Percentiles rank a stretch among this genome's conserved stretches.
Evolutionary conservation across 2,797 vertebrate genomes (phyloP).

Genomic region (Dendrocincla fuliginosa): DNA sequence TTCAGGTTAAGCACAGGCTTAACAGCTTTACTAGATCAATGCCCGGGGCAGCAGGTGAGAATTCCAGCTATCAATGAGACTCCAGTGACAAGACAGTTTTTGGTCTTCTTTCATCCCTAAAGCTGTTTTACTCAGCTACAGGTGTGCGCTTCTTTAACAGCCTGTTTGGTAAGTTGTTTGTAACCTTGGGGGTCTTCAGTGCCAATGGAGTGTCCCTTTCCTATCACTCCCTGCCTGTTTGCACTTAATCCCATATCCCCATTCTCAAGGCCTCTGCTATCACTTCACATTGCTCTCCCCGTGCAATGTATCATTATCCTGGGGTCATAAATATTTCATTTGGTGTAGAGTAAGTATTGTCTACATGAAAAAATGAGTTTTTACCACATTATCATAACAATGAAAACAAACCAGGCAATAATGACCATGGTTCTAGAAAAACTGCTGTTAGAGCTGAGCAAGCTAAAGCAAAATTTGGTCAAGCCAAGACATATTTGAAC

Average conservation of each 20-base stretch:
- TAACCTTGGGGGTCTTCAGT: not conserved
- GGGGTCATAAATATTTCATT: not conserved
- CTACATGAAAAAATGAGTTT: not conserved
- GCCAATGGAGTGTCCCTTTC: not conserved
- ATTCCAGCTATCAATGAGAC: not conserved
- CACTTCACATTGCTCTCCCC: not conserved
- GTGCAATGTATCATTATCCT: not conserved
- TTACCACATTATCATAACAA: not conserved
- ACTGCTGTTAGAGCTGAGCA: not conserved
- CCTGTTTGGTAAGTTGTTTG: not conserved
- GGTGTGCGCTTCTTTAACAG: not conserved
- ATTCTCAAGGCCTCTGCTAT: not conserved
- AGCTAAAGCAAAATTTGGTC: not conserved
- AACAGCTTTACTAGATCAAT: not conserved
- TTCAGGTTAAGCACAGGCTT: not conserved
- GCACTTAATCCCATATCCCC: accelerated
- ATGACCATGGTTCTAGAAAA: not conserved
- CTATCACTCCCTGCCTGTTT: not conserved
- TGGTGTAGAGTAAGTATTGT: not conserved
- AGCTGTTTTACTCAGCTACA: not conserved
- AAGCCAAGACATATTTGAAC: not conserved
- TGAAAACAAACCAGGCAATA: not conserved
- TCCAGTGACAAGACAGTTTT: not conserved
- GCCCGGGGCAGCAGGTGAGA: not conserved
- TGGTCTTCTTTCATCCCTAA: not conserved